A percentile compares a stretch with the other conserved stretches of the same genome.
Evolutionary conservation across 2,797 vertebrate species (phyloP).

Genomic region (Threskiornis aethiopicus): DNA sequence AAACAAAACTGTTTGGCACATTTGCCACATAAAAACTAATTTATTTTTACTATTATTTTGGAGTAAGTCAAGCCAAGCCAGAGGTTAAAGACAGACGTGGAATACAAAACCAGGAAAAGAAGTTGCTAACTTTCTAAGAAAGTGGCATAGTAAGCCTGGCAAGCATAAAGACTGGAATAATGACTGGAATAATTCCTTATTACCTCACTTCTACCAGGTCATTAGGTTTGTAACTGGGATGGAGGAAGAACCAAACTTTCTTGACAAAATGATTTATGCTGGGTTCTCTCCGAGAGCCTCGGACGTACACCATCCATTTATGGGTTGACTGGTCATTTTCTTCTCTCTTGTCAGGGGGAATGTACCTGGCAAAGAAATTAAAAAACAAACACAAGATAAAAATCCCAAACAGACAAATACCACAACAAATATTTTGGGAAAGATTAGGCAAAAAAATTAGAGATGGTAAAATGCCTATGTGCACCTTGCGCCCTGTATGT

Average conservation of each 20-base stretch:
- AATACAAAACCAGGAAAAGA: not conserved
- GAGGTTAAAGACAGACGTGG: not conserved
- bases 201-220: slow-evolving; percentile 99
- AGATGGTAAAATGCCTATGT: not conserved
- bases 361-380: slow-evolving; percentile 83
- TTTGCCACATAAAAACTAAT: not conserved
- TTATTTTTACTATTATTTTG: not conserved
- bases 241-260: slow-evolving; percentile 99
- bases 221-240: slow-evolving; percentile 98
- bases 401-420: not conserved
- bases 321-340: slow-evolving; percentile 98
- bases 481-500: not conserved
- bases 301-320: slow-evolving; percentile 99
- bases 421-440: not conserved
- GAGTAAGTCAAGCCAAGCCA: not conserved
- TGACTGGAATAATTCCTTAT: slow-evolving; percentile 13
- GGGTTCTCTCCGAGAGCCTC: slow-evolving; percentile 93
- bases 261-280: slow-evolving; percentile 98
- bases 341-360: slow-evolving; percentile 96
- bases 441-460: not conserved
- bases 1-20: not conserved
- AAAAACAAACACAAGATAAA: not conserved
- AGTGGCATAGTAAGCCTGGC: not conserved
- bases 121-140: not conserved
- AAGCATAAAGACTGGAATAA: not conserved